These are phyloP conservation scores for Beaufortia kweichowensis DNA, from an alignment of 2,113 vertebrate genomes.

Conservation along the genomic window DNA sequence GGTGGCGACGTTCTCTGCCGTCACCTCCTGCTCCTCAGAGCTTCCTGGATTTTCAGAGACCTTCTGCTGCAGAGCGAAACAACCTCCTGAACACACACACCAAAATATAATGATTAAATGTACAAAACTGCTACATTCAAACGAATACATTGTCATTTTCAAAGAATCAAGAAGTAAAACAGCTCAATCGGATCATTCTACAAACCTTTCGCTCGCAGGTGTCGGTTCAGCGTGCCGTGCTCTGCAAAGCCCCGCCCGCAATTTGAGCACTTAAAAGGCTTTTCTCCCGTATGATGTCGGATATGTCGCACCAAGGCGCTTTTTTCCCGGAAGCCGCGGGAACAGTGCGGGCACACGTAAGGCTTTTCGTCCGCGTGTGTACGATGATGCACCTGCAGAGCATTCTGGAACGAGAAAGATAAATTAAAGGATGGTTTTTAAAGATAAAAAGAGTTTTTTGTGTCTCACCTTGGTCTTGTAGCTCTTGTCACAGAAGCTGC, in stretches of 20 bases:
- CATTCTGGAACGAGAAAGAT: conserved; percentile 77
- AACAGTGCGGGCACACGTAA: conserved; percentile 86
- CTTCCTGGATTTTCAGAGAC: conserved; percentile 71
- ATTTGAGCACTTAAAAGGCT: conserved; percentile 92
- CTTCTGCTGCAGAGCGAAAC: conserved; percentile 78
- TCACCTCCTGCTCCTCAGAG: conserved; percentile 72
- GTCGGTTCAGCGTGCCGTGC: conserved; percentile 93
- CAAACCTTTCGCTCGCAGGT: conserved; percentile 92
- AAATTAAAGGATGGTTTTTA: neutral
- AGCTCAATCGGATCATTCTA: neutral
- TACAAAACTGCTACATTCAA: neutral
- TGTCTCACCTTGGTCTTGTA: conserved; percentile 94
- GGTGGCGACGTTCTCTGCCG: conserved; percentile 72
- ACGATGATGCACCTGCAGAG: conserved; percentile 93
- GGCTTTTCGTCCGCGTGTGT: conserved; percentile 92
- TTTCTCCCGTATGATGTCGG: conserved; percentile 94
- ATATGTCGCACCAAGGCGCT: conserved; percentile 93
- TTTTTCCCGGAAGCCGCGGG: conserved; percentile 92
- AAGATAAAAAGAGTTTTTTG: neutral
- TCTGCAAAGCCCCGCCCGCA: conserved; percentile 92
- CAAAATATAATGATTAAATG: neutral
- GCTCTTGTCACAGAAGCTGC: conserved; percentile 86
- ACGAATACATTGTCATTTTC: neutral
- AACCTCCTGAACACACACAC: conserved; percentile 79
- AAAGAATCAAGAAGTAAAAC: neutral